These are phyloP conservation scores for Epistrophella euchroma DNA, from an alignment of 2,888 invertebrate genomes.

Conservation along the genomic window DNA sequence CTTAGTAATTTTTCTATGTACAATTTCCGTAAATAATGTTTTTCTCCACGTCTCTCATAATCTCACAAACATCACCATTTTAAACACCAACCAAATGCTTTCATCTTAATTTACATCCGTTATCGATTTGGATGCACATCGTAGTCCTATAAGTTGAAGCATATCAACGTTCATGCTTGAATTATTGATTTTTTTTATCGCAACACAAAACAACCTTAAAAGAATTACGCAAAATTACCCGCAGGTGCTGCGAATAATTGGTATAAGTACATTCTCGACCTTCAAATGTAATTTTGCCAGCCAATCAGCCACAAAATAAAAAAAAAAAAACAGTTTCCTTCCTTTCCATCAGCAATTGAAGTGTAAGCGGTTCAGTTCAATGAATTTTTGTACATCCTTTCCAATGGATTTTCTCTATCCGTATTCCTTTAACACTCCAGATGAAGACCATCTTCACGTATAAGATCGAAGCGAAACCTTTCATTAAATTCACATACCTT, in stretches of 20 bases:
- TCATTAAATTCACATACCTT: slow-evolving; percentile 41
- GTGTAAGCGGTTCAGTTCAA: slow-evolving; percentile 49
- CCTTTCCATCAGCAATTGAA: slow-evolving; percentile 8
- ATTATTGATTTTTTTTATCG: not conserved
- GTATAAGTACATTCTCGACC: slow-evolving; percentile 41
- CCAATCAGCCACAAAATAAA: slow-evolving; percentile 12
- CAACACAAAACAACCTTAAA: not conserved
- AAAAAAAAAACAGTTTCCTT: slow-evolving; percentile 29
- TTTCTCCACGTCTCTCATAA: no score
- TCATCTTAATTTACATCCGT: no score
- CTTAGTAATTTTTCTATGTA: no score
- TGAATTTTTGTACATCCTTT: slow-evolving; percentile 63
- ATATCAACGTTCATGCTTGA: not conserved
- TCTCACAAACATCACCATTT: no score
- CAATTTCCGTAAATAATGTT: no score
- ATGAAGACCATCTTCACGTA: slow-evolving; percentile 4
- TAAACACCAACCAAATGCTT: no score
- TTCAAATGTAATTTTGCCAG: slow-evolving; percentile 35
- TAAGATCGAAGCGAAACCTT: slow-evolving; percentile 54
- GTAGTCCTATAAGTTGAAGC: not conserved
- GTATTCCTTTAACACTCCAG: not conserved
- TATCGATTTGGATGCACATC: not conserved
- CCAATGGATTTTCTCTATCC: slow-evolving; percentile 35
- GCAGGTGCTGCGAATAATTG: slow-evolving; percentile 63
- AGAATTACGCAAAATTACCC: slow-evolving; percentile 51